Conservation (phyloP, 2,888 invertebrate genomes). For the Idaea aversata region DNA sequence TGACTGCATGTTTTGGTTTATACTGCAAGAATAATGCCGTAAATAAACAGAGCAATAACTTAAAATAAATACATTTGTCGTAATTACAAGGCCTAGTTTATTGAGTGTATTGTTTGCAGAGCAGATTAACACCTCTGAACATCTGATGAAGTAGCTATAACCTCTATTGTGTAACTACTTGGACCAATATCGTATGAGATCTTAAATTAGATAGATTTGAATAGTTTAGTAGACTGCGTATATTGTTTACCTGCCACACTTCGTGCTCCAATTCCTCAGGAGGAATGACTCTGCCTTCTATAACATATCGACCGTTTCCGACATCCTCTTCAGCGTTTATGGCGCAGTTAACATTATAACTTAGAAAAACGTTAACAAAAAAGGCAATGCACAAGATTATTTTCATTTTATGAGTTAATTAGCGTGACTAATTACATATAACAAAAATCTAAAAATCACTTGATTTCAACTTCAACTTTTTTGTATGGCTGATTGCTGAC, state of each 20-base stretch:
- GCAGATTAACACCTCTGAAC: no score
- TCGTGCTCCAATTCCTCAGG: constrained; percentile 81
- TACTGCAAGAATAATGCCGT: no score
- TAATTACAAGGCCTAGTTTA: no score
- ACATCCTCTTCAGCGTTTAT: constrained; percentile 62
- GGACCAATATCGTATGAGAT: background rate
- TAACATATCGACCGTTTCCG: constrained; percentile 82
- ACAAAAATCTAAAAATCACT: constrained; percentile 11
- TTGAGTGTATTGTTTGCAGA: no score
- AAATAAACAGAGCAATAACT: no score
- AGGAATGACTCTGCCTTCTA: constrained; percentile 90
- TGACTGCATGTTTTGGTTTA: no score
- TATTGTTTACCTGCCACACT: constrained; percentile 87
- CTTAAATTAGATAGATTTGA: background rate
- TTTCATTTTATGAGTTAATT: background rate
- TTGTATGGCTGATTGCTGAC: no score
- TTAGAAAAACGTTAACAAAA: constrained; percentile 30
- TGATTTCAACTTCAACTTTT: no score
- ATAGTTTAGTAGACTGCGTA: background rate
- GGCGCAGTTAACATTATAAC: constrained; percentile 28
- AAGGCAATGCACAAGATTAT: constrained; percentile 11
- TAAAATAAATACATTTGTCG: no score
- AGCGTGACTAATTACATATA: no score
- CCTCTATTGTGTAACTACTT: background rate
- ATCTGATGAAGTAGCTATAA: no score